These are phyloP conservation scores for Pygoscelis adeliae DNA, from an alignment of 2,113 vertebrate species.

Conservation along the genomic window DNA sequence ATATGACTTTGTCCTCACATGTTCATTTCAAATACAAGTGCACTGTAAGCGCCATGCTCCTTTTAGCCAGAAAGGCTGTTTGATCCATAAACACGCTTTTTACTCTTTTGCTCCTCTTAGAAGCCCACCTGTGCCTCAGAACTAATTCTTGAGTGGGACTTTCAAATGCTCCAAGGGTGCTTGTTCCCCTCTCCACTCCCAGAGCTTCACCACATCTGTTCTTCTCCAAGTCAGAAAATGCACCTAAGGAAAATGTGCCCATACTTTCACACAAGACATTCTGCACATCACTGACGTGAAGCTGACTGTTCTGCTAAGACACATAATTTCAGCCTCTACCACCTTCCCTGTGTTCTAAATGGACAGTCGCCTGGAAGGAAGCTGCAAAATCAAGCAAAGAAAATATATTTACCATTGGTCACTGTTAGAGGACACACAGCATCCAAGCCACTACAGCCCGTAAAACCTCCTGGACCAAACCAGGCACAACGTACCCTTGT, in stretches of 20 bases:
- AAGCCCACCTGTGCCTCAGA: slow-evolving; percentile 14
- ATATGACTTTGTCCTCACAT: neutral
- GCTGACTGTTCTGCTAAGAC: neutral
- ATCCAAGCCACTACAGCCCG: neutral
- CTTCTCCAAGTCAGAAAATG: neutral
- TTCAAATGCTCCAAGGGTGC: slow-evolving; percentile 11
- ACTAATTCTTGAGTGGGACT: slow-evolving; percentile 17
- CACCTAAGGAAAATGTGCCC: neutral
- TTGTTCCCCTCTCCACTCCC: neutral
- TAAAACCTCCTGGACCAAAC: neutral
- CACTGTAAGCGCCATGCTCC: neutral
- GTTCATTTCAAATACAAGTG: neutral
- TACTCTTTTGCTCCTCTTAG: slow-evolving; percentile 18
- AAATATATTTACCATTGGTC: neutral
- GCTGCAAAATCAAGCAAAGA: neutral
- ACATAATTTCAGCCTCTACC: neutral
- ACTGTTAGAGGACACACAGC: neutral
- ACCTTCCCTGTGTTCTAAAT: neutral
- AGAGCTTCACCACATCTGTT: neutral
- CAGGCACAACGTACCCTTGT: neutral
- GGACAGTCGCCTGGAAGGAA: neutral
- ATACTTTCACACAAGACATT: neutral
- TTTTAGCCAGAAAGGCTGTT: slow-evolving; percentile 48
- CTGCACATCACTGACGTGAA: rapidly evolving
- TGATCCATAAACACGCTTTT: neutral